Base-by-base conservation (phyloP, 1,140 invertebrate genomes). In the Neodiprion pinetum region DNA sequence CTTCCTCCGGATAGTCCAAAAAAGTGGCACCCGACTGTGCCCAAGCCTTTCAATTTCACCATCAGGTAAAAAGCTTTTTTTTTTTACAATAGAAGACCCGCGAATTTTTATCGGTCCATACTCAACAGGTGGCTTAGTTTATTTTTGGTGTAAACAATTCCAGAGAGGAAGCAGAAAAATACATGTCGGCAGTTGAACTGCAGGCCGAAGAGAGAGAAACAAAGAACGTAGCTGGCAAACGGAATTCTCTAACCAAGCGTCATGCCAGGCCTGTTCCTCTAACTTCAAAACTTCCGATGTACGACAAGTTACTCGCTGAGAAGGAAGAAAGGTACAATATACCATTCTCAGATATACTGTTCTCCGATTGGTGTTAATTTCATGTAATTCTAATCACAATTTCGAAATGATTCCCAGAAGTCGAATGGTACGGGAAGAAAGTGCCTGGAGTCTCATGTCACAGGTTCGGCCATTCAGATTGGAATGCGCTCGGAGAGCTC, bases 11-110 rank as follows among this genome's bases (percentile, higher is more conserved):
- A 67, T 50, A 84, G 76, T 75, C 80, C 84, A 66, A 85, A 86
- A 76, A 82, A 83, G 53, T 89, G 84, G 86, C 83, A 87, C 53
- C 85, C 87, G 14, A 93, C 92, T 0, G 87, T 92, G 68, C 91
- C 92, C 0, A 92, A 92, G 79, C 92, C 92, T 17, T 93, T 93
- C 85, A 90, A 90, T 82, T 93, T 93, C 89, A 92, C 91, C 2
- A 84, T 92, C 76, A 91, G 92, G 93, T 93, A 87, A 73, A 74
- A 70, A 9, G 66, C 5, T 61, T n/a, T 47, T 74, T 14, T 67
- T 48, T 71, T 71, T 68, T 65, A 70, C 14, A 75, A 3, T 67
- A 5, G 28, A 40, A 40, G 28, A 40, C 2, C 28, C 28, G 5
- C 28, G 5, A 40, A 40, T 40, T 40, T 3, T 40, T 40, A 40